These are phyloP conservation scores for Ursus arctos DNA, from an alignment of 2,113 vertebrate genomes.

Conservation along the genomic window DNA sequence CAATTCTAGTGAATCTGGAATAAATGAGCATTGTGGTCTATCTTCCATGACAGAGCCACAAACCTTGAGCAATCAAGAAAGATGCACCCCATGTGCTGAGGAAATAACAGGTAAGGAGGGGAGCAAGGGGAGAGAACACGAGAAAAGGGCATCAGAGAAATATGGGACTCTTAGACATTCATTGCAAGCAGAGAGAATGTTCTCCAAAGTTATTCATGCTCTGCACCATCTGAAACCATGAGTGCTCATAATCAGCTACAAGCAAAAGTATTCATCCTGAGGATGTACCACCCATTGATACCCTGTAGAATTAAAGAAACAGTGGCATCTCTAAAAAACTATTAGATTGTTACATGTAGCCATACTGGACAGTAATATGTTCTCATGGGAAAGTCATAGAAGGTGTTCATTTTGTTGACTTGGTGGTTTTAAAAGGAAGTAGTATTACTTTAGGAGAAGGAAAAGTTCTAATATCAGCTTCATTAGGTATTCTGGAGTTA, in stretches of 20 bases:
- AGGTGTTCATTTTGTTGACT: neutral
- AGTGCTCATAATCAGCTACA: neutral
- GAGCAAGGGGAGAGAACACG: neutral
- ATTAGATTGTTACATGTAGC: neutral
- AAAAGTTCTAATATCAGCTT: neutral
- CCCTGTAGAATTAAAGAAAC: neutral
- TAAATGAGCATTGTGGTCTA: neutral
- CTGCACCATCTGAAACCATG: neutral
- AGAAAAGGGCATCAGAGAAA: neutral
- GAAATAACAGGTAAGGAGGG: neutral
- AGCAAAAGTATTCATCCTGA: neutral
- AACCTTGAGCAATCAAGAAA: neutral
- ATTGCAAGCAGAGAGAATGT: neutral
- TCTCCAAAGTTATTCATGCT: neutral
- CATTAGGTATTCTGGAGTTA: neutral
- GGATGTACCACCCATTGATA: rapidly evolving
- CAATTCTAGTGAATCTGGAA: neutral
- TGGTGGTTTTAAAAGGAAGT: neutral
- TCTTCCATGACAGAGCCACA: neutral
- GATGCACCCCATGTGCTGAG: rapidly evolving
- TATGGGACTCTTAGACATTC: neutral
- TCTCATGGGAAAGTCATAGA: neutral
- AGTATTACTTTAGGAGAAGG: neutral
- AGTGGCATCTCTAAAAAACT: neutral
- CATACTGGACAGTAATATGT: neutral